Percentiles rank a stretch among this genome's conserved stretches.
phyloP scores from a whole-genome alignment of 2,888 invertebrate species.

The Bombylius major region DNA sequence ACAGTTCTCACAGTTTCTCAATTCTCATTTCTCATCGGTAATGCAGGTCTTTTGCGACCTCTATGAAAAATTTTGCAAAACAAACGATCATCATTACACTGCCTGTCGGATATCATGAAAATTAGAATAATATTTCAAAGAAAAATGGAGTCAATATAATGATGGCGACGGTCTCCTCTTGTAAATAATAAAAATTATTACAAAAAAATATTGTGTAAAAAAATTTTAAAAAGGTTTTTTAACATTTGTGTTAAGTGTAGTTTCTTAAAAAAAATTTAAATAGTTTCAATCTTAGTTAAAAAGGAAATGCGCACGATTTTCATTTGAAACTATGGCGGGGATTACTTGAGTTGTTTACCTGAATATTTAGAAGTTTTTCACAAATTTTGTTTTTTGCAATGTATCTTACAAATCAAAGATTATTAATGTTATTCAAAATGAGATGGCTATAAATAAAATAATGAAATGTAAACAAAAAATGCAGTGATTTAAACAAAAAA shows the following conservation, averaged over 20 bases:
- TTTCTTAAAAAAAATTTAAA: background rate
- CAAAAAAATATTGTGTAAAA: slow-evolving; percentile 7
- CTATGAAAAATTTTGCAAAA: no score
- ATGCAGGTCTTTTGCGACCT: no score
- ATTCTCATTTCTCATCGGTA: no score
- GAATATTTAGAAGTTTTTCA: slow-evolving; percentile 15
- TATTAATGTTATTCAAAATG: background rate
- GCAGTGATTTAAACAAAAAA: background rate
- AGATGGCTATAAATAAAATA: background rate
- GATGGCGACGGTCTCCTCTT: slow-evolving; percentile 31
- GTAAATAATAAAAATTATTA: slow-evolving; percentile 29
- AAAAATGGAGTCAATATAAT: slow-evolving; percentile 31
- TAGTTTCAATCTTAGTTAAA: background rate
- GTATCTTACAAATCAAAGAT: background rate
- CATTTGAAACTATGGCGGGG: slow-evolving; percentile 21
- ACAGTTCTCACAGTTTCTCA: no score
- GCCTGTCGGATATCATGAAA: background rate
- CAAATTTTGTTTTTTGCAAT: background rate
- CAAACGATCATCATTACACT: no score
- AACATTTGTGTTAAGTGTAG: background rate
- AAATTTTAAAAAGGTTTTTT: background rate
- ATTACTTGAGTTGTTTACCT: slow-evolving; percentile 23
- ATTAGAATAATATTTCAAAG: slow-evolving; percentile 11
- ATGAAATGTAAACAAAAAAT: background rate
- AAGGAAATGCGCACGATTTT: background rate